Evolutionary conservation across 1,140 invertebrate species (phyloP).

Genomic region (Apis laboriosa): DNA sequence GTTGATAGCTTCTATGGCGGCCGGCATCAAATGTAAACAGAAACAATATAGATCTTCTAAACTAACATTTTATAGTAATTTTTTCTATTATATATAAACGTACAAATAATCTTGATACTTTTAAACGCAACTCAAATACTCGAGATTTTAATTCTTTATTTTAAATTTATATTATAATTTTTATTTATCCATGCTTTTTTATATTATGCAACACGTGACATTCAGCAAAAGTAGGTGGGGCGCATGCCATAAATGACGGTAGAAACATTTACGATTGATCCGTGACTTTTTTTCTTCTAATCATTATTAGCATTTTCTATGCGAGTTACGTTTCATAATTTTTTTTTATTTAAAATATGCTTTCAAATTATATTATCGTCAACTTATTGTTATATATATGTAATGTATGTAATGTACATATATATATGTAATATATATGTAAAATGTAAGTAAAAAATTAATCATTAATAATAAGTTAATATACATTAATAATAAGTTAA

Average conservation of each 20-base stretch:
- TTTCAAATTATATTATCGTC: not conserved
- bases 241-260: slow-evolving; percentile 18
- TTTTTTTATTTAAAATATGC: not conserved
- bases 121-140: not conserved
- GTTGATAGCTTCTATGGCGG: slow-evolving; percentile 23
- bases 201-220: slow-evolving; percentile 14
- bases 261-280: slow-evolving; percentile 32
- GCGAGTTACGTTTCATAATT: not conserved
- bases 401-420: not conserved
- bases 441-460: not conserved
- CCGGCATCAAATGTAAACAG: slow-evolving; percentile 12
- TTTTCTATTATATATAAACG: not conserved
- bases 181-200: slow-evolving; percentile 9
- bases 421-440: not conserved
- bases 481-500: not conserved
- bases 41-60: not conserved
- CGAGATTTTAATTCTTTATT: slow-evolving; percentile 6
- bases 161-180: not conserved
- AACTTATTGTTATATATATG: not conserved
- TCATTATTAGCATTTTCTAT: not conserved
- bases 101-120: not conserved
- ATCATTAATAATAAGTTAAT: slow-evolving; percentile 18
- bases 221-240: slow-evolving; percentile 29
- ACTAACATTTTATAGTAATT: not conserved
- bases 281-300: not conserved